These are phyloP conservation scores for Harmothoe impar DNA, from an alignment of 2,888 invertebrate genomes.

Conservation along the genomic window DNA sequence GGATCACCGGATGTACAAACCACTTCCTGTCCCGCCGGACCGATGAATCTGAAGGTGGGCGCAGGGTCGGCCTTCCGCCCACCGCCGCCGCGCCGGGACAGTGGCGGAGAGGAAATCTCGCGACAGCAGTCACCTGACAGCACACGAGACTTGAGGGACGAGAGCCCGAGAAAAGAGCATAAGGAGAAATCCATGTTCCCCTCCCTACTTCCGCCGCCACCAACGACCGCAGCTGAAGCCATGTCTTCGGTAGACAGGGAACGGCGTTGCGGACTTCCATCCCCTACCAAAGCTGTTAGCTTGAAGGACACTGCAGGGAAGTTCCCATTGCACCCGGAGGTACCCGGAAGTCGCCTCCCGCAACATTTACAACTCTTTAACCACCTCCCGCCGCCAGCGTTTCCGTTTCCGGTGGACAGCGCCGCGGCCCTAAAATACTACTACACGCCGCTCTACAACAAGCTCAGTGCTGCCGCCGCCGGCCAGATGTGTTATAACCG, in stretches of 20 bases:
- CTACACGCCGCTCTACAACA: conserved; percentile 68
- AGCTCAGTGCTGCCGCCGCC: background rate
- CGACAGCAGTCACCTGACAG: conserved; percentile 54
- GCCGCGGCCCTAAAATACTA: conserved; percentile 66
- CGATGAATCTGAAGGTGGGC: conserved; percentile 48
- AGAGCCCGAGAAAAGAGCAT: background rate
- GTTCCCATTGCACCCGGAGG: conserved; percentile 13
- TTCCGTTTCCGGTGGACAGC: conserved; percentile 72
- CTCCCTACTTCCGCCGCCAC: background rate
- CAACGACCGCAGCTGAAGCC: background rate
- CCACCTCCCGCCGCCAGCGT: conserved; percentile 72
- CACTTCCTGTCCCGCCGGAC: conserved; percentile 1
- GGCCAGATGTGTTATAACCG: conserved; percentile 55
- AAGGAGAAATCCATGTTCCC: background rate
- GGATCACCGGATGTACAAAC: background rate
- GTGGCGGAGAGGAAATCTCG: background rate
- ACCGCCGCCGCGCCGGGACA: background rate
- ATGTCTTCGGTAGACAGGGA: background rate
- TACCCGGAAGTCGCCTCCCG: background rate
- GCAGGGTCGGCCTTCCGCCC: conserved; percentile 42
- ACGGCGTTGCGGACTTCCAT: background rate
- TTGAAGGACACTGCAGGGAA: conserved; percentile 22
- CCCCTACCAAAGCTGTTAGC: conserved; percentile 16
- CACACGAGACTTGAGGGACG: conserved; percentile 38
- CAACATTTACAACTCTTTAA: conserved; percentile 73